These are phyloP conservation scores for Bombus superbus DNA, from an alignment of 1,140 invertebrate genomes.

Conservation along the genomic window DNA sequence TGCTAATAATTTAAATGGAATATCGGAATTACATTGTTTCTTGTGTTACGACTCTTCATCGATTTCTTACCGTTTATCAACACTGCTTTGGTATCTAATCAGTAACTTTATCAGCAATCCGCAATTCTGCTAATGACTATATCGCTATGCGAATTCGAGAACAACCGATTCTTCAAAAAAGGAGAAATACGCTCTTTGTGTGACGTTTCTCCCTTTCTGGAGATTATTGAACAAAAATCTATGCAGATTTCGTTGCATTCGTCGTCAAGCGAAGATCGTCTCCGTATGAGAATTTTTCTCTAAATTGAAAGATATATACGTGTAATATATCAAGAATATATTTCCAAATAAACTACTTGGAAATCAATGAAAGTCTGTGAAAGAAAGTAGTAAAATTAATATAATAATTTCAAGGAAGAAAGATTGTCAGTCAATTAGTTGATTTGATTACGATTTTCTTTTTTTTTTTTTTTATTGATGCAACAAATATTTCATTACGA, in stretches of 20 bases:
- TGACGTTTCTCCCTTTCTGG: too few relatives aligned
- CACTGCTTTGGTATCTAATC: conserved; percentile 56
- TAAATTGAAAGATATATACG: too few relatives aligned
- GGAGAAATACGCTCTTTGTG: too few relatives aligned
- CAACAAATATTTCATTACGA: not conserved
- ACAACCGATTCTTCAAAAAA: too few relatives aligned
- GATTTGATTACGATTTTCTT: not conserved
- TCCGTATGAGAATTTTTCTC: too few relatives aligned
- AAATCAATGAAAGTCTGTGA: not conserved
- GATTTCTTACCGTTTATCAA: conserved; percentile 8
- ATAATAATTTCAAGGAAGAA: not conserved
- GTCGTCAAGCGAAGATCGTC: too few relatives aligned
- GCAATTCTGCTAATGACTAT: conserved; percentile 11
- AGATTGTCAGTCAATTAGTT: not conserved
- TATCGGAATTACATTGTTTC: not conserved
- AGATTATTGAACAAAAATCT: too few relatives aligned
- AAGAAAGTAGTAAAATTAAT: not conserved
- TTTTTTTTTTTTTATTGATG: not conserved
- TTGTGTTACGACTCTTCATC: not conserved
- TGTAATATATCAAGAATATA: not conserved
- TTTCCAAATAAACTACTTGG: not conserved
- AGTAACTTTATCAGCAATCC: conserved; percentile 34
- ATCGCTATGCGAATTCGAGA: too few relatives aligned
- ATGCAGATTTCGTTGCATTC: too few relatives aligned
- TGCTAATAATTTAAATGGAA: not conserved